Evolutionary conservation across 2,113 vertebrate species (phyloP), one percentile per base, ranked within the genome.

Genomic region (Embiotoca jacksoni): DNA sequence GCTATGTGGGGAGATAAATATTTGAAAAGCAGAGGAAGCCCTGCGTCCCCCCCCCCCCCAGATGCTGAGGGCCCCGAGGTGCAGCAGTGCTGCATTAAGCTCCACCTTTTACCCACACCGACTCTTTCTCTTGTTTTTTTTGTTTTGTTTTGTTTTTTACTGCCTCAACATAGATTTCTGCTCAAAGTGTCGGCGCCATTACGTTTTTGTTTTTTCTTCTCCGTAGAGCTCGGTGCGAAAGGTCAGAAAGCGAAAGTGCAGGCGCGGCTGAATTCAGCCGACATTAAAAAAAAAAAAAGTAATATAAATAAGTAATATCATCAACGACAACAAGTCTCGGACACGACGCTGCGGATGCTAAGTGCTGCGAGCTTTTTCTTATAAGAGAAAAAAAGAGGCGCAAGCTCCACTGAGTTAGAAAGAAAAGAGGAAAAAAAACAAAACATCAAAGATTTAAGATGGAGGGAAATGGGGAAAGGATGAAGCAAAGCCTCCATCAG

Each of bases 21-120:
- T 93, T 94, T 91, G 75, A 93, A 85, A 82, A 92, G 89, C 85
- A 63, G 66, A 87, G 84, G 83, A 82, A 86, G 31, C 71, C 75
- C 77, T 31, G 54, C 30, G 67, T 81, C 82, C 86, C 23, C 23
- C 23, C 23, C 23, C 23, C 23, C 23, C 23, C 68, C 68, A 44
- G 67, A 82, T 58, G 73, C 72, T 37, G 61, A 50, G 73, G 47
- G 23, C 23, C 68, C 80, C 9, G 49, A 82, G 62, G 65, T 74
- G 58, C 37, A 39, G 65, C 66, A 44, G 69, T 47, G 36, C 55
- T 76, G 73, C 86, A 74, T 84, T 71, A 84, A 23, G 78, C 73
- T 70, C 69, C 63, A 60, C 44, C 74, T 82, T 86, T 77, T 46
- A 72, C 72, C 50, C 7, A 6, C 23, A 44, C 50, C 11, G 14